Percentiles rank a stretch among this genome's conserved stretches.
Conservation (phyloP, 2,113 vertebrate genomes). For the Cryptotis parvus region DNA sequence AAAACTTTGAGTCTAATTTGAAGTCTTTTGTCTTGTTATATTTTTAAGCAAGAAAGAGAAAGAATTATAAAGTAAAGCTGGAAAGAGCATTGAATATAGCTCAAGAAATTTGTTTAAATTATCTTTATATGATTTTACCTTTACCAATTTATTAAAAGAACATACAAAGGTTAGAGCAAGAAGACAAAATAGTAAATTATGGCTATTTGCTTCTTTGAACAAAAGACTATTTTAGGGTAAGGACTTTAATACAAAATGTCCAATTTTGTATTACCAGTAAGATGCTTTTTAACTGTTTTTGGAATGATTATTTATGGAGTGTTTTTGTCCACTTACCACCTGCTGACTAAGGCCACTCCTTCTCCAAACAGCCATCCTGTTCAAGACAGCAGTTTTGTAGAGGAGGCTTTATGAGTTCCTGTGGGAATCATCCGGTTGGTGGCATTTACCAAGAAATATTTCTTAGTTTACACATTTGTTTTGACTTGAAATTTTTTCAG, state of each 20-base stretch:
- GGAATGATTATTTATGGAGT: not conserved
- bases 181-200: not conserved
- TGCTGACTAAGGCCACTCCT: not conserved
- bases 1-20: not conserved
- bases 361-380: not conserved
- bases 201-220: not conserved
- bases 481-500: not conserved
- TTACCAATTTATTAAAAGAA: conserved; percentile 13
- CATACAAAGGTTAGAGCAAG: not conserved
- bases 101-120: conserved; percentile 28
- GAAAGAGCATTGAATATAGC: not conserved
- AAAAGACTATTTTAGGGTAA: conserved; percentile 24
- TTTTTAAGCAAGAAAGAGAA: not conserved
- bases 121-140: not conserved
- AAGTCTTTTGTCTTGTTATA: not conserved
- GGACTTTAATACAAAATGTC: not conserved
- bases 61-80: not conserved
- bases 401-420: not conserved
- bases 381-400: not conserved
- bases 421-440: not conserved
- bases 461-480: not conserved
- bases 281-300: not conserved
- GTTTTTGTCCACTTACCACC: not conserved
- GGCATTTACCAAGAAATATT: not conserved
- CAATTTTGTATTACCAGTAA: not conserved